phyloP scores from a whole-genome alignment of 1,140 invertebrate genomes.

The Diploscapter pachys region DNA sequence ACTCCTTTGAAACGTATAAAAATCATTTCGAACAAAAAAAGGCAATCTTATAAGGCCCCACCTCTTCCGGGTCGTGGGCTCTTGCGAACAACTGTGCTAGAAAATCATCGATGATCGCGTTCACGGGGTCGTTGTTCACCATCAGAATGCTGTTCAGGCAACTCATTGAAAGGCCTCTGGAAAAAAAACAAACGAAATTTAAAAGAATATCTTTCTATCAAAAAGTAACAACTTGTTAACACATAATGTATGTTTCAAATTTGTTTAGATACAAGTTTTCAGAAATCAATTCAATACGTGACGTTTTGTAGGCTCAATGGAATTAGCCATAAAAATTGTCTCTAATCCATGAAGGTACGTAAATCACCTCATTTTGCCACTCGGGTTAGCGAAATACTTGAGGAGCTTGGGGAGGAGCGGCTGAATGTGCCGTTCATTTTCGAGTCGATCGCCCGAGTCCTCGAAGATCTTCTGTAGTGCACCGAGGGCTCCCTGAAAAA shows the following conservation, averaged over 20 bases:
- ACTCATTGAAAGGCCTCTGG: constrained; percentile 47
- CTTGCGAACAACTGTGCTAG: constrained; percentile 68
- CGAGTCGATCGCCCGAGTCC: constrained; percentile 87
- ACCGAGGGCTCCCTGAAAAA: constrained; percentile 84
- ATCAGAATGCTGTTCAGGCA: constrained; percentile 56
- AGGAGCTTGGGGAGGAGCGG: constrained; percentile 95
- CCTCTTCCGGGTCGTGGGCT: constrained; percentile 71
- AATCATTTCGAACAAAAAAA: background rate
- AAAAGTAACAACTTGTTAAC: too few species aligned
- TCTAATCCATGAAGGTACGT: background rate
- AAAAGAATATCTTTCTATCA: background rate
- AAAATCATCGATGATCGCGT: constrained; percentile 53
- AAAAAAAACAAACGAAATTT: constrained; percentile 25
- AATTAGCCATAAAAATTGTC: too few species aligned
- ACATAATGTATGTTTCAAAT: constrained; percentile 3
- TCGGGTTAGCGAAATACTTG: constrained; percentile 90
- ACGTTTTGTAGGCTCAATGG: background rate
- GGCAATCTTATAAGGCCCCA: constrained; percentile 62
- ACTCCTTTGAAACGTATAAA: background rate
- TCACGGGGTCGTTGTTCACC: constrained; percentile 51
- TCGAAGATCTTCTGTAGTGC: constrained; percentile 98
- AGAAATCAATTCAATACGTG: background rate
- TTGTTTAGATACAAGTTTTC: background rate
- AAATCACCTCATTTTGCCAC: constrained; percentile 76
- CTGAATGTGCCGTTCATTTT: constrained; percentile 83